Base-by-base conservation (phyloP, 1,140 invertebrate genomes). In the Drosophila lacteicornis region DNA sequence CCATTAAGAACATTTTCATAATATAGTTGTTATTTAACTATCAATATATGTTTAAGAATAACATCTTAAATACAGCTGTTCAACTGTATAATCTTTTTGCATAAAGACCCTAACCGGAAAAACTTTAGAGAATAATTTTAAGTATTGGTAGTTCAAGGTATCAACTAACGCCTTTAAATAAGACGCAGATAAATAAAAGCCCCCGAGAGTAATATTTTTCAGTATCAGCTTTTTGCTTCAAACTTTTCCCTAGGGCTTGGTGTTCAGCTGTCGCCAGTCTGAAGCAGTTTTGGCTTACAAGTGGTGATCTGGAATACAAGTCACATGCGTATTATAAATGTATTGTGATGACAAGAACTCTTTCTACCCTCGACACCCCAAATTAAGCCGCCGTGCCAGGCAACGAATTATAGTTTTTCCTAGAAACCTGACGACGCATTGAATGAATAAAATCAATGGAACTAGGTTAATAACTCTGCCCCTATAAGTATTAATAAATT, bases 401-500 rank as follows among this genome's bases (percentile, higher is more conserved):
- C 46, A 74, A 51, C 80, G 33, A 55, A 40, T 30, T 70, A 67
- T 40, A 30, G 36, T 46, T n/a, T 22, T 70, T 70, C 67, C 40
- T 70, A 49, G 17, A 22, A 30, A 40, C 30, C 30, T 38, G 27
- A 38, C 43, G 27, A 43, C 30, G 33, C 19, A 42, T 40, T 55
- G 19, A 63, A 62, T 50, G 40, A 62, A 85, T 65, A 62, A 77
- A 87, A 83, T 82, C 76, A 80, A 87, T 78, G 42, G 57, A 63
- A 56, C 63, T 74, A 49, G 43, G 63, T 60, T 75, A 67, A 79
- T 59, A 66, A 15, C 33, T 22, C 19, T 6, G 13, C 30, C 9
- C 60, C 30, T 49, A 15, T 19, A 33, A 13, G 12, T 22, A 70
- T 55, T 63, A 60, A 49, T 50, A 17, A 47, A 50, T n/a, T 19